These are phyloP conservation scores for Zaprionus ornatus DNA, from an alignment of 1,140 invertebrate species.

Conservation along the genomic window DNA sequence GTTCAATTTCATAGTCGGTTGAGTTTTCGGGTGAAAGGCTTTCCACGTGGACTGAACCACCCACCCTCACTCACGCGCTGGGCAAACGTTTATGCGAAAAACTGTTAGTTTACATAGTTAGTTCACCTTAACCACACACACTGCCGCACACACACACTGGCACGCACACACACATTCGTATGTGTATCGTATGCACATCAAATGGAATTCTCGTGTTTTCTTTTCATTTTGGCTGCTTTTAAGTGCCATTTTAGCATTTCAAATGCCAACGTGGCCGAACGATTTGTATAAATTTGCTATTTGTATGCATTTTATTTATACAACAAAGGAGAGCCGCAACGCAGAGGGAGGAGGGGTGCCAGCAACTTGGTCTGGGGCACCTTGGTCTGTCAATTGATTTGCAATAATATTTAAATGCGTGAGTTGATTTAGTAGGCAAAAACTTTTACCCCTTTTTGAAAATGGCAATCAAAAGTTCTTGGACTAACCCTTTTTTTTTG, in stretches of 20 bases:
- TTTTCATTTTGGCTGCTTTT: slow-evolving; percentile 82
- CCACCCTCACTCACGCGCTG: slow-evolving; percentile 12
- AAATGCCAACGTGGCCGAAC: slow-evolving; percentile 53
- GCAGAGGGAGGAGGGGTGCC: neutral
- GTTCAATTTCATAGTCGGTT: slow-evolving; percentile 83
- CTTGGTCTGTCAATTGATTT: slow-evolving; percentile 68
- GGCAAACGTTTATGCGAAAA: slow-evolving; percentile 46
- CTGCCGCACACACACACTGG: neutral
- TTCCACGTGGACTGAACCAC: slow-evolving; percentile 53
- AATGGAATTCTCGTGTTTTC: slow-evolving; percentile 82
- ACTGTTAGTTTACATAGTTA: slow-evolving; percentile 75
- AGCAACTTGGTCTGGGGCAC: neutral
- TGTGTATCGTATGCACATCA: slow-evolving; percentile 52
- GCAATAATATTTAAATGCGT: slow-evolving; percentile 80
- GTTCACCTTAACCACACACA: slow-evolving; percentile 50
- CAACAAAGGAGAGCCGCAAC: slow-evolving; percentile 19
- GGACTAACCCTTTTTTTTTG: slow-evolving; percentile 64
- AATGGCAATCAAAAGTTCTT: slow-evolving; percentile 56
- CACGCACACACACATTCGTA: neutral
- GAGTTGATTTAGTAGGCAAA: slow-evolving; percentile 57
- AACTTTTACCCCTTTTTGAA: slow-evolving; percentile 33
- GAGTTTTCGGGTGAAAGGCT: slow-evolving; percentile 70
- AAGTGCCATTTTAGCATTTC: slow-evolving; percentile 83
- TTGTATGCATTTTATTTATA: slow-evolving; percentile 80
- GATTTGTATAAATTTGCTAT: slow-evolving; percentile 83